phyloP scores from a whole-genome alignment of 2,797 vertebrate species.

The Sebastes paucispinis region DNA sequence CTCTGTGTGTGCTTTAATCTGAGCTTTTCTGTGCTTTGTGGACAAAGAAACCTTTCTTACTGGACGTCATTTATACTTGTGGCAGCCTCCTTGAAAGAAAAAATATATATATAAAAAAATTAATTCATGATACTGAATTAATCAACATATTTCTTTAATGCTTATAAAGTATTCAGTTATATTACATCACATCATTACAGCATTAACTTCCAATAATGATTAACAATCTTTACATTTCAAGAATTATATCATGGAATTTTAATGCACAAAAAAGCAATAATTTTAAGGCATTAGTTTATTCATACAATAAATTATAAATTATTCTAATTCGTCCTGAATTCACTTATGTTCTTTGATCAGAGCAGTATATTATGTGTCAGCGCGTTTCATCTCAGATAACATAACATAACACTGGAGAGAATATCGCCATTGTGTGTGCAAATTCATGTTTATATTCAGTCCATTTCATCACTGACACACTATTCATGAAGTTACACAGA shows the following conservation, averaged over 20 bases:
- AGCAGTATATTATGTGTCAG: not conserved
- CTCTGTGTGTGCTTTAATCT: no score
- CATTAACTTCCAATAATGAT: not conserved
- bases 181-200: not conserved
- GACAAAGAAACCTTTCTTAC: not conserved
- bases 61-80: not conserved
- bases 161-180: constrained; percentile 5
- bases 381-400: not conserved
- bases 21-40: no score
- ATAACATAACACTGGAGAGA: not conserved
- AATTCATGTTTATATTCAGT: not conserved
- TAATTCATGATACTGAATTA: not conserved
- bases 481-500: not conserved
- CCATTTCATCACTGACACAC: not conserved
- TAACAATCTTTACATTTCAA: not conserved
- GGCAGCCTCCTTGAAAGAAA: not conserved
- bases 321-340: not conserved
- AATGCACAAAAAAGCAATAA: not conserved
- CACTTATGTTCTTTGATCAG: not conserved
- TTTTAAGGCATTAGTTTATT: constrained; percentile 8
- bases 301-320: not conserved
- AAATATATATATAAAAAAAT: not conserved
- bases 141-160: constrained; percentile 30
- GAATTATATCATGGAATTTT: not conserved
- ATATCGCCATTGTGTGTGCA: not conserved